phyloP scores from a whole-genome alignment of 2,888 invertebrate genomes.

The Argyresthia albistria region DNA sequence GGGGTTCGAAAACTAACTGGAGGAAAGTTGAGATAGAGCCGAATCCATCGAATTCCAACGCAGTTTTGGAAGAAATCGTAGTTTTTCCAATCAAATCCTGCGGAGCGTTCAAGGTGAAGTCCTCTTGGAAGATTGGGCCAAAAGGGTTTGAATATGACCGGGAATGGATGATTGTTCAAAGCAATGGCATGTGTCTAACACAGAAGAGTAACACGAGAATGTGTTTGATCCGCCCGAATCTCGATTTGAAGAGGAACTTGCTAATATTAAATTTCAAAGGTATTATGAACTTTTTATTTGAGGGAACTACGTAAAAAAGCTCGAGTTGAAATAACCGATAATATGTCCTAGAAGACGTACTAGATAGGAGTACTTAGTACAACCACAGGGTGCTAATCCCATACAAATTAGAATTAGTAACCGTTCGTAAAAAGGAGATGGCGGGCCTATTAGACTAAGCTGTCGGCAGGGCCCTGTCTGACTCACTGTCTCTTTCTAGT shows the following conservation, averaged over 20 bases:
- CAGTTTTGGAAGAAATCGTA: constrained; percentile 37
- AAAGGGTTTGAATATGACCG: constrained; percentile 92
- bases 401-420: too few species aligned
- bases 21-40: background rate
- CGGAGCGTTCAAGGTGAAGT: constrained; percentile 78
- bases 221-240: constrained; percentile 82
- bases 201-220: constrained; percentile 88
- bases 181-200: constrained; percentile 86
- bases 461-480: too few species aligned
- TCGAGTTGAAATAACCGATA: too few species aligned
- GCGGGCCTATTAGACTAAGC: too few species aligned
- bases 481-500: too few species aligned
- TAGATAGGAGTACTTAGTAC: too few species aligned
- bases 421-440: too few species aligned
- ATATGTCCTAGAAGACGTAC: too few species aligned
- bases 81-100: constrained; percentile 95
- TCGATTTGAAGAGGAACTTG: constrained; percentile 72
- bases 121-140: constrained; percentile 79
- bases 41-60: constrained; percentile 10
- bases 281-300: background rate
- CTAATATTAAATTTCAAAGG: constrained; percentile 75
- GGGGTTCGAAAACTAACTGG: background rate
- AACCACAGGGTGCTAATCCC: too few species aligned
- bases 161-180: constrained; percentile 93
- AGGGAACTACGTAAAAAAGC: too few species aligned